These are phyloP conservation scores for Aporophyla nigra DNA, from an alignment of 2,888 invertebrate species.

Conservation along the genomic window DNA sequence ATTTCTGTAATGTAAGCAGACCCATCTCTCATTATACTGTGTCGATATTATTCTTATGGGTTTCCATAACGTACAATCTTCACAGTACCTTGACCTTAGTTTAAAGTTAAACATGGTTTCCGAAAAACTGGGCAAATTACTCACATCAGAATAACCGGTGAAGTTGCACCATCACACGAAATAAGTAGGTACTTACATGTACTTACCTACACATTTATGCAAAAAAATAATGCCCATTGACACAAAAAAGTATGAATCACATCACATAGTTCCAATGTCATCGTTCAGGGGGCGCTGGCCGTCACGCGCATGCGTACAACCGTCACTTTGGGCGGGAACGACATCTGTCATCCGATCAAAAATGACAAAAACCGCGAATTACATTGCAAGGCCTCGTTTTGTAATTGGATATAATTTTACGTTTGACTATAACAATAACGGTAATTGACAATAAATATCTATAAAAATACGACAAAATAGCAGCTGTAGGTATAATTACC, in stretches of 20 bases:
- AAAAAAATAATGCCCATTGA: constrained; percentile 32
- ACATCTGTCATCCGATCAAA: constrained; percentile 71
- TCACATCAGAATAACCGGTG: constrained; percentile 27
- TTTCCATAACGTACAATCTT: constrained; percentile 37
- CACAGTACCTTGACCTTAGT: constrained; percentile 50
- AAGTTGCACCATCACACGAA: constrained; percentile 57
- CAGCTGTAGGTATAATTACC: constrained; percentile 13
- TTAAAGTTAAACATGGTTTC: constrained; percentile 15
- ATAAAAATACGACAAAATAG: background rate
- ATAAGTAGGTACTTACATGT: constrained; percentile 15
- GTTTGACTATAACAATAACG: constrained; percentile 37
- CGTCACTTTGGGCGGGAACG: constrained; percentile 68
- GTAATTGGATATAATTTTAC: constrained; percentile 45
- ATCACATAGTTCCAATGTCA: constrained; percentile 58
- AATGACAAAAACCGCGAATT: constrained; percentile 64
- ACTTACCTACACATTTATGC: background rate
- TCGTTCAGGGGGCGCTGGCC: constrained; percentile 65
- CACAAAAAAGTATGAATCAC: constrained; percentile 59
- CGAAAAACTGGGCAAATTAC: constrained; percentile 36
- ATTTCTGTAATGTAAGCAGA: constrained; percentile 1
- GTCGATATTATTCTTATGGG: background rate
- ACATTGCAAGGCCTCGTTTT: constrained; percentile 58
- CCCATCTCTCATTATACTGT: constrained; percentile 3
- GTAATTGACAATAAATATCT: constrained; percentile 56
- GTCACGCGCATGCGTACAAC: constrained; percentile 66